Evolutionary conservation across 37 sponge, comb jelly and placozoan genomes (phyloP).

Genomic region (Aplysina aerophoba): DNA sequence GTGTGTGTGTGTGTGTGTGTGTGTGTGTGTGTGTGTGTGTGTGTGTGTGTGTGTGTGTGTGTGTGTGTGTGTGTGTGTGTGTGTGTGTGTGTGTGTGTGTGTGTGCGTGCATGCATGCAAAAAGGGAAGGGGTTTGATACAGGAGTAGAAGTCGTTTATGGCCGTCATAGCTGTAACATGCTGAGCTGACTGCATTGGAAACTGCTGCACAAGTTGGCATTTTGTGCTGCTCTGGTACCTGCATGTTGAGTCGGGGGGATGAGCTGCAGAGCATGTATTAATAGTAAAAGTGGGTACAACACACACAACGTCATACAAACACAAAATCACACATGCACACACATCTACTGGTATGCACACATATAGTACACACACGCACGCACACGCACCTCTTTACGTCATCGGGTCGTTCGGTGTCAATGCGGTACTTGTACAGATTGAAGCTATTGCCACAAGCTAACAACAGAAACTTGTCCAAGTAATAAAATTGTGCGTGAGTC

Average conservation of each 20-base stretch:
- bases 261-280: too few species aligned
- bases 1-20: too few species aligned
- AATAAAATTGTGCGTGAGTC: conserved; percentile 85
- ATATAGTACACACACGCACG: neutral
- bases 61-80: too few species aligned
- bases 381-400: conserved; percentile 86
- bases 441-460: conserved; percentile 66
- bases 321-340: conserved; percentile 23
- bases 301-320: neutral
- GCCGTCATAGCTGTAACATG: conserved; percentile 80
- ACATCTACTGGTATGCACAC: neutral
- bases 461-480: conserved; percentile 96
- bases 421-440: conserved; percentile 88
- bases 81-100: neutral
- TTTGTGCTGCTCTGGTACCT: conserved; percentile 64
- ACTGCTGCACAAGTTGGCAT: conserved; percentile 58
- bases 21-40: too few species aligned
- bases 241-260: too few species aligned
- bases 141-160: conserved; percentile 91
- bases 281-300: too few species aligned
- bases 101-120: neutral
- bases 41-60: too few species aligned
- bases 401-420: conserved; percentile 75
- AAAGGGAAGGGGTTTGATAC: conserved; percentile 54
- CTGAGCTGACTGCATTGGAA: conserved; percentile 61